Evolutionary conservation across 23 tunicate genomes (phyloP).

Genomic region (Oikopleura vanhoeffeni): DNA sequence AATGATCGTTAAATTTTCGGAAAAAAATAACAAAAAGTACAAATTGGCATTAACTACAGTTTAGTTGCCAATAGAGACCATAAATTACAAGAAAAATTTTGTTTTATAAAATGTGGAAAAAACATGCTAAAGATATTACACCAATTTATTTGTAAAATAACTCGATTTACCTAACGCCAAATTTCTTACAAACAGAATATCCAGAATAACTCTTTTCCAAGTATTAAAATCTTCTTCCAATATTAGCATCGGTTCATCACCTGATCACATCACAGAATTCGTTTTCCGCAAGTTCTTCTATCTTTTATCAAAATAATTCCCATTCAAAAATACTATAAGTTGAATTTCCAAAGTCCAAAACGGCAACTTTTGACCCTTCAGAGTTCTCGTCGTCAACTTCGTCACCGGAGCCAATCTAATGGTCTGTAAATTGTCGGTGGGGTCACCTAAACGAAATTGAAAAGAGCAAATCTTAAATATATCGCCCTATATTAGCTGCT

Average conservation of each 20-base stretch:
- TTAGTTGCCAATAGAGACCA: no score
- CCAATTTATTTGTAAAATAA: no score
- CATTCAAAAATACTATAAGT: no score
- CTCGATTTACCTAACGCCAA: conserved; percentile 26
- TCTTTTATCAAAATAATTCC: conserved; percentile 56
- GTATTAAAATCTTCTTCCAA: conserved; percentile 90
- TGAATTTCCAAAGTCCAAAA: conserved; percentile 88
- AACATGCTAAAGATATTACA: no score
- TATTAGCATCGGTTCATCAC: conserved; percentile 82
- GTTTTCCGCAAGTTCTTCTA: conserved; percentile 69
- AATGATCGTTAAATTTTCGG: no score
- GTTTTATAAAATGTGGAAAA: no score
- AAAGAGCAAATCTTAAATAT: no score
- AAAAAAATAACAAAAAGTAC: no score
- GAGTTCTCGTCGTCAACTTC: conserved; percentile 21
- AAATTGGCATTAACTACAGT: no score
- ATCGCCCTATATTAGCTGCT: no score
- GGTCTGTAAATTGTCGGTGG: conserved; percentile 85
- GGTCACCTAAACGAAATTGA: conserved; percentile 24
- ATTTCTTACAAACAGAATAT: conserved; percentile 33
- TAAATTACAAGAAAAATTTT: no score
- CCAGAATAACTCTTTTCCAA: conserved; percentile 51
- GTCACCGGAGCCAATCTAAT: conserved; percentile 72
- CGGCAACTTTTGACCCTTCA: conserved; percentile 20
- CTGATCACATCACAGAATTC: conserved; percentile 58